phyloP scores from a whole-genome alignment of 2,888 invertebrate species.

The Portevinia maculata region DNA sequence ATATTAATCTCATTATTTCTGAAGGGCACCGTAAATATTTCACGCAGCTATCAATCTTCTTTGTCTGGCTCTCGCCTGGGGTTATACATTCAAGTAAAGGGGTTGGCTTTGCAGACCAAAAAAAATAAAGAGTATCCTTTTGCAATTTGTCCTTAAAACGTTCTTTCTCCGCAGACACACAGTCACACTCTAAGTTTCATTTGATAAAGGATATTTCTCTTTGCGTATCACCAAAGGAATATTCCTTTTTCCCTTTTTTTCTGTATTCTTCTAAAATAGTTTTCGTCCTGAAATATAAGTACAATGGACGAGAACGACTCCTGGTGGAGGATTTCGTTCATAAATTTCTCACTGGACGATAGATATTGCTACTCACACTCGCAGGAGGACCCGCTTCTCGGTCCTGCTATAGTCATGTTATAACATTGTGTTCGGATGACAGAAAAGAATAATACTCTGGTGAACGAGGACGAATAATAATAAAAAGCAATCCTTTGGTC shows the following conservation, averaged over 20 bases:
- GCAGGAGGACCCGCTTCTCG: not conserved
- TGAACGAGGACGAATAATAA: constrained; percentile 19
- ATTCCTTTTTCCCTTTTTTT: constrained; percentile 11
- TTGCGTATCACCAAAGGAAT: constrained; percentile 60
- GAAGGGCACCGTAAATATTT: constrained; percentile 55
- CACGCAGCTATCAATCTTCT: constrained; percentile 65
- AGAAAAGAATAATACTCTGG: constrained; percentile 64
- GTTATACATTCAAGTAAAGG: constrained; percentile 13
- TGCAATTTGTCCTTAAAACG: constrained; percentile 67
- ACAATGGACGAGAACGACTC: constrained; percentile 30
- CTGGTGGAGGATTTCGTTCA: constrained; percentile 66
- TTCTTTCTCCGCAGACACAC: constrained; percentile 47
- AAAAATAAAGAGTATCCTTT: constrained; percentile 26
- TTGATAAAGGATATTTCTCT: constrained; percentile 63
- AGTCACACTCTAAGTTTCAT: constrained; percentile 24
- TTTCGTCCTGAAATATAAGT: constrained; percentile 27
- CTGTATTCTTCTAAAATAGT: constrained; percentile 37
- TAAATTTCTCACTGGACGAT: constrained; percentile 66
- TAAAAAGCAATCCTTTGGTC: constrained; percentile 39
- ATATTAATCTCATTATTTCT: constrained; percentile 62
- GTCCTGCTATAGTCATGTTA: constrained; percentile 28
- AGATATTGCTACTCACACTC: constrained; percentile 36
- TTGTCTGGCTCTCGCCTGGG: constrained; percentile 24
- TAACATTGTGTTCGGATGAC: constrained; percentile 64
- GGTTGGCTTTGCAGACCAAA: constrained; percentile 19